phyloP scores from a whole-genome alignment of 2,113 vertebrate species.

The Helogale parvula region DNA sequence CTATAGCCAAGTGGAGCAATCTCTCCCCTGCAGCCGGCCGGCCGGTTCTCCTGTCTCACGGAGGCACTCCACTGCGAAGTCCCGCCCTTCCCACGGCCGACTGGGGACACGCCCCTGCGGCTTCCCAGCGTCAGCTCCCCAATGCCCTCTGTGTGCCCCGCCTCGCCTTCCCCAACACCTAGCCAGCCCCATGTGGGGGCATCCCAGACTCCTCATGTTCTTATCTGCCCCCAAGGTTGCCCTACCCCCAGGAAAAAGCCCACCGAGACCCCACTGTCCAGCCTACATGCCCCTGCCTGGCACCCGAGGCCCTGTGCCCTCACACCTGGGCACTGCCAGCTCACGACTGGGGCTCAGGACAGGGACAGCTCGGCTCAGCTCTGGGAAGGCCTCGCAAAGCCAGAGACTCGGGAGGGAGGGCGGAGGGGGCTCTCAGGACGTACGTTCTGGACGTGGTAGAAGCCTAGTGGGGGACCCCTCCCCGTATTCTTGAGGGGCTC shows the following conservation, averaged over 20 bases:
- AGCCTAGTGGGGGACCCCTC: slow-evolving; percentile 95
- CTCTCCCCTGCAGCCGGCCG: rapidly evolving
- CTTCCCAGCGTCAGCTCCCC: neutral
- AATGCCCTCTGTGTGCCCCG: rapidly evolving
- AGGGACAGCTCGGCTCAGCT: rapidly evolving
- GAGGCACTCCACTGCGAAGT: rapidly evolving
- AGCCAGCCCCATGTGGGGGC: rapidly evolving
- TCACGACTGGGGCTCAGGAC: neutral
- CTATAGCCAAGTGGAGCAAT: neutral
- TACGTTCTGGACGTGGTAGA: slow-evolving; percentile 99
- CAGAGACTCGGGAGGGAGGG: too few relatives aligned
- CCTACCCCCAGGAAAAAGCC: neutral
- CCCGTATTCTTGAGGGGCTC: slow-evolving; percentile 98
- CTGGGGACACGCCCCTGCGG: neutral
- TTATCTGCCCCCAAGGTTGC: neutral
- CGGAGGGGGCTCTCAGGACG: slow-evolving; percentile 46
- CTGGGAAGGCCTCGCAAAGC: rapidly evolving
- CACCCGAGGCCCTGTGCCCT: neutral
- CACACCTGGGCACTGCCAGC: rapidly evolving
- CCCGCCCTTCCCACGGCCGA: neutral
- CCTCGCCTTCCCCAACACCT: rapidly evolving
- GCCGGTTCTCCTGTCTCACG: rapidly evolving
- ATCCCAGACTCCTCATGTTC: neutral
- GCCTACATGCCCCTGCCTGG: rapidly evolving
- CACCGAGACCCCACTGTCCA: neutral